Conservation (phyloP, 2,113 vertebrate genomes). For the Vulpes vulpes region DNA sequence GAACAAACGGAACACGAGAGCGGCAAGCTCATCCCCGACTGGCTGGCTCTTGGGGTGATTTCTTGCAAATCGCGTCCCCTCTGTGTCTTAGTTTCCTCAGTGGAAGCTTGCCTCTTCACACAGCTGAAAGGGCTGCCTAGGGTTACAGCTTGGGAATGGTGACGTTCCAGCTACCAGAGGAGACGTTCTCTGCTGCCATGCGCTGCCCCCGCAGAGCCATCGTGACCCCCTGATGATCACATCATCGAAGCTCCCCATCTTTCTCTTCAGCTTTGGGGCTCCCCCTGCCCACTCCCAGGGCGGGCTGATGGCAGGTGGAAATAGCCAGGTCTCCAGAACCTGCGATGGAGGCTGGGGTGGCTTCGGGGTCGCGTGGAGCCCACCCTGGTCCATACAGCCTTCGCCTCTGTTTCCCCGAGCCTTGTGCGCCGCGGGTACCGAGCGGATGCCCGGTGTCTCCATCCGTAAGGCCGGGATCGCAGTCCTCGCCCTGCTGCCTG, state of each 20-base stretch:
- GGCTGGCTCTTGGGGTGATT: neutral
- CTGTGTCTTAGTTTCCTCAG: neutral
- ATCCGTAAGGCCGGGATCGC: neutral
- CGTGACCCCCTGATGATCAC: neutral
- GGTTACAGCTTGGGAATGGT: neutral
- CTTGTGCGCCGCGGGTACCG: fast-evolving
- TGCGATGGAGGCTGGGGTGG: neutral
- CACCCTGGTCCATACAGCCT: fast-evolving
- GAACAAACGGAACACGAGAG: neutral
- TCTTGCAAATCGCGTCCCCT: neutral
- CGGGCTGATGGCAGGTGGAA: neutral
- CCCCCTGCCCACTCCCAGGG: neutral
- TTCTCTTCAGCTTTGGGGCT: neutral
- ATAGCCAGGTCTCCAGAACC: neutral
- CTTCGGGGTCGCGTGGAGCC: neutral
- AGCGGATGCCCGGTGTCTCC: neutral
- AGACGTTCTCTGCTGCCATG: neutral
- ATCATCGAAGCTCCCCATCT: fast-evolving
- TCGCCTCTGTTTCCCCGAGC: neutral
- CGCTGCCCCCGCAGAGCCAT: neutral
- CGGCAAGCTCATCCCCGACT: neutral
- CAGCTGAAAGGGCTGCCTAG: neutral
- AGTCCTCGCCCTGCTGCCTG: neutral
- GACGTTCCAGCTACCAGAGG: neutral
- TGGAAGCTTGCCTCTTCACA: neutral